Percentiles rank a stretch among this genome's conserved stretches.
Conservation (phyloP, 2,888 invertebrate species). For the Drosophila subquinaria region DNA sequence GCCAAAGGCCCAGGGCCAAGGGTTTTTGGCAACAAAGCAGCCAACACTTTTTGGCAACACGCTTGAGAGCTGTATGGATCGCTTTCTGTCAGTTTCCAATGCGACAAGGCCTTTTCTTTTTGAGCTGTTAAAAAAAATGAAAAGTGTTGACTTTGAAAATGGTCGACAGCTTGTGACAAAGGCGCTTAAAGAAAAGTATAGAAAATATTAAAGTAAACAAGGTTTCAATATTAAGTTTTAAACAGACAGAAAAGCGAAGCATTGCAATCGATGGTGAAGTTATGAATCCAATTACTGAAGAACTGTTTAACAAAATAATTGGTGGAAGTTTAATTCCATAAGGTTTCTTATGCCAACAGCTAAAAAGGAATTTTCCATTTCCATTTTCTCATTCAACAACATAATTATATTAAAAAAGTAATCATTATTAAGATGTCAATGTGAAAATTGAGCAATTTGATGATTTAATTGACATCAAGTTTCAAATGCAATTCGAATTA, state of each 20-base stretch:
- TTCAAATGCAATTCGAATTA: not conserved
- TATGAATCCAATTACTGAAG: not conserved
- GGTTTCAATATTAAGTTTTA: too few species aligned
- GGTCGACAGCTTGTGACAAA: not conserved
- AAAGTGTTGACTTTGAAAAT: not conserved
- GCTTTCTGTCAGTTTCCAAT: constrained; percentile 27
- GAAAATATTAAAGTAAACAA: not conserved
- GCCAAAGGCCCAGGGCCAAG: constrained; percentile 6
- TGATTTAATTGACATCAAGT: not conserved
- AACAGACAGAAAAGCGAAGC: not conserved
- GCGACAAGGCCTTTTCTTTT: constrained; percentile 2
- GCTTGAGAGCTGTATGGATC: constrained; percentile 36
- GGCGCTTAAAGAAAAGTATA: not conserved
- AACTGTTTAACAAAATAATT: not conserved
- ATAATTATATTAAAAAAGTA: not conserved
- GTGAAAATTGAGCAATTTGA: not conserved
- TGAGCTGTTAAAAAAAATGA: not conserved
- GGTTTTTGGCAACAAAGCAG: constrained; percentile 27
- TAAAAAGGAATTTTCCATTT: not conserved
- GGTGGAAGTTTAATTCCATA: not conserved
- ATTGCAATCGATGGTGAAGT: not conserved
- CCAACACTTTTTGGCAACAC: constrained; percentile 26
- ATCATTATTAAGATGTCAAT: not conserved
- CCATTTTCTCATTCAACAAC: too few species aligned
- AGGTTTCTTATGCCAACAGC: not conserved